A percentile compares a stretch with the other conserved stretches of the same genome.
These are phyloP conservation scores for Lepidurus packardi DNA, from an alignment of 1,140 invertebrate genomes.

Conservation along the genomic window DNA sequence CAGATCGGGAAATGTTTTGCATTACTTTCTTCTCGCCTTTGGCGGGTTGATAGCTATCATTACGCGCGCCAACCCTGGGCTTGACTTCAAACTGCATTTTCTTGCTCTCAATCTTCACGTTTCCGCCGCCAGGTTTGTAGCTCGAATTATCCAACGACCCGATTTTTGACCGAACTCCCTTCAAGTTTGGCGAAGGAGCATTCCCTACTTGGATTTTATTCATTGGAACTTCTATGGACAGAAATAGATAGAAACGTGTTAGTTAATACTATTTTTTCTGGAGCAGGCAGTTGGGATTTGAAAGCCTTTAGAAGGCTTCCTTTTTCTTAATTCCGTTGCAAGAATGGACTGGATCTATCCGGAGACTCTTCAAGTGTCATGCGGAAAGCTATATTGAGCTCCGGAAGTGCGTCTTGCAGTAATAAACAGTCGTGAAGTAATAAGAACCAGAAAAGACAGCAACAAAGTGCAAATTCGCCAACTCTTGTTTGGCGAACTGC, in stretches of 20 bases:
- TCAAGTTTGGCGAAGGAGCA: slow-evolving; percentile 83
- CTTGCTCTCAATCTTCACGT: slow-evolving; percentile 81
- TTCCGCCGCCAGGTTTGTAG: slow-evolving; percentile 85
- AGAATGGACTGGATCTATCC: slow-evolving; percentile 12
- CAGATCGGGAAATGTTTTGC: slow-evolving; percentile 5
- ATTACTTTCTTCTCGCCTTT: slow-evolving; percentile 88
- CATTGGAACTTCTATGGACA: slow-evolving; percentile 68
- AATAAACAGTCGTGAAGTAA: too few species aligned
- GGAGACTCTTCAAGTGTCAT: too few species aligned
- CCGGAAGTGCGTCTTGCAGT: too few species aligned
- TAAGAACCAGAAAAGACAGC: background rate
- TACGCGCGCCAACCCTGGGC: slow-evolving; percentile 80
- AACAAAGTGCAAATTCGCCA: background rate
- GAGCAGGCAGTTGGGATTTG: background rate
- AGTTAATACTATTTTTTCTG: background rate
- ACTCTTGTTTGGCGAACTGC: background rate
- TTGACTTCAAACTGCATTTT: slow-evolving; percentile 79
- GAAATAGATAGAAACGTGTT: slow-evolving; percentile 25
- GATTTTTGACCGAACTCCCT: slow-evolving; percentile 86
- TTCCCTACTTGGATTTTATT: slow-evolving; percentile 87
- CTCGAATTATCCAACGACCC: slow-evolving; percentile 87
- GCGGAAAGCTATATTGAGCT: too few species aligned
- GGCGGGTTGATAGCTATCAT: slow-evolving; percentile 78
- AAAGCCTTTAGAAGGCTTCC: background rate
- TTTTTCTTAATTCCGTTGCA: slow-evolving; percentile 20